phyloP scores from a whole-genome alignment of 2,888 invertebrate species.

The Euphydryas editha region DNA sequence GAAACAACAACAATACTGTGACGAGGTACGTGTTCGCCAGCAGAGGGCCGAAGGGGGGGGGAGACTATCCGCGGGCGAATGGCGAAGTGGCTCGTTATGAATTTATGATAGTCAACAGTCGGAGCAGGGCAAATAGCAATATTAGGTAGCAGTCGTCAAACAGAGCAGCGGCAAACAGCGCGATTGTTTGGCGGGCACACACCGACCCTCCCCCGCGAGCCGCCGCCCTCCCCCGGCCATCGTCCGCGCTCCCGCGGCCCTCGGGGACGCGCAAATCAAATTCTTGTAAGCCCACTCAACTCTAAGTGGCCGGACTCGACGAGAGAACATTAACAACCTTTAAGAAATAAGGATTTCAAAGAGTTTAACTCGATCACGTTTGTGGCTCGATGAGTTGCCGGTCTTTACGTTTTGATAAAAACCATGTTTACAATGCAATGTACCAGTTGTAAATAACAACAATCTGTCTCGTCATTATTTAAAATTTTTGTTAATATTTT shows the following conservation, averaged over 20 bases:
- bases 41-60: neutral
- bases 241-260: slow-evolving; percentile 19
- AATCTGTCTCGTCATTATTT: too few relatives aligned
- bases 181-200: slow-evolving; percentile 43
- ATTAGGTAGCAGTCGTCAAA: slow-evolving; percentile 44
- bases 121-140: slow-evolving; percentile 43
- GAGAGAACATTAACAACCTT: slow-evolving; percentile 10
- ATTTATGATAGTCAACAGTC: slow-evolving; percentile 47
- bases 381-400: neutral
- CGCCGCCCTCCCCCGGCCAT: slow-evolving; percentile 28
- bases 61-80: slow-evolving; percentile 24
- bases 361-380: slow-evolving; percentile 6
- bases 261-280: slow-evolving; percentile 44
- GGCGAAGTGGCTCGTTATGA: slow-evolving; percentile 42
- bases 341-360: slow-evolving; percentile 6
- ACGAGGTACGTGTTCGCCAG: slow-evolving; percentile 12
- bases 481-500: neutral
- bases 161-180: slow-evolving; percentile 43
- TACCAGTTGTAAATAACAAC: neutral
- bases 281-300: slow-evolving; percentile 42
- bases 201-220: slow-evolving; percentile 12
- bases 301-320: slow-evolving; percentile 28
- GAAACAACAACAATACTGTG: slow-evolving; percentile 8
- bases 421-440: neutral
- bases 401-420: neutral